phyloP scores from a whole-genome alignment of 2,113 vertebrate genomes.

The Aspidoscelis tigris region DNA sequence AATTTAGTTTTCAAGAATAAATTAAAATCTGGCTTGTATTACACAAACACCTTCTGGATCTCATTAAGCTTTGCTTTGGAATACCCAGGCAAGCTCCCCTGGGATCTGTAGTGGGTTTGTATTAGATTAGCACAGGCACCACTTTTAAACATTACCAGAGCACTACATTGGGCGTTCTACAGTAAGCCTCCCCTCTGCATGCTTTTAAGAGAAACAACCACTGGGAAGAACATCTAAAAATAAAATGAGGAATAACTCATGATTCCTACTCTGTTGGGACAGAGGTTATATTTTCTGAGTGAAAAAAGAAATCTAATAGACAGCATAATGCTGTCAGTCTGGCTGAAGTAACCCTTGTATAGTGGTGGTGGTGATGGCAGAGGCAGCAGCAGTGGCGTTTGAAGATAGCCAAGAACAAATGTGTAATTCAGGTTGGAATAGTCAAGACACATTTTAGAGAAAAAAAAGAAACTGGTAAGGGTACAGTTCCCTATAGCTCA shows the following conservation, averaged over 20 bases:
- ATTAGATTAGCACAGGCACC: slow-evolving; percentile 65
- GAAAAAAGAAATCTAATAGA: not conserved
- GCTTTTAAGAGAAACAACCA: slow-evolving; percentile 52
- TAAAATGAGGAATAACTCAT: slow-evolving; percentile 40
- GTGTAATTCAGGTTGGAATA: not conserved
- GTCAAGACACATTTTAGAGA: slow-evolving; percentile 5
- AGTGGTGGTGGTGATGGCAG: no score
- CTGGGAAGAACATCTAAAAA: slow-evolving; percentile 54
- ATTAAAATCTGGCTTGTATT: slow-evolving; percentile 51
- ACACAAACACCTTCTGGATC: slow-evolving; percentile 42
- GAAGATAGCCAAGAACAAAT: not conserved
- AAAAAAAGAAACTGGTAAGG: not conserved
- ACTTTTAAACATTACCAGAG: slow-evolving; percentile 67
- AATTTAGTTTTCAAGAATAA: slow-evolving; percentile 33
- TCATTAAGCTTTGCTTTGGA: slow-evolving; percentile 61
- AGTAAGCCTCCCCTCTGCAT: slow-evolving; percentile 45
- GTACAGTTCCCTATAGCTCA: not conserved
- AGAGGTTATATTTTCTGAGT: not conserved
- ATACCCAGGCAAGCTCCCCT: slow-evolving; percentile 46
- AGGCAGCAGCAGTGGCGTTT: not conserved
- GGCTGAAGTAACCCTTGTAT: not conserved
- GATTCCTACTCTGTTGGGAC: slow-evolving; percentile 25
- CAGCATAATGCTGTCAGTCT: not conserved
- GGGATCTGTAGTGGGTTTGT: slow-evolving; percentile 61
- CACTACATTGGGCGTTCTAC: slow-evolving; percentile 46